phyloP scores from a whole-genome alignment of 2,888 invertebrate species.

The Tipula confusa region DNA sequence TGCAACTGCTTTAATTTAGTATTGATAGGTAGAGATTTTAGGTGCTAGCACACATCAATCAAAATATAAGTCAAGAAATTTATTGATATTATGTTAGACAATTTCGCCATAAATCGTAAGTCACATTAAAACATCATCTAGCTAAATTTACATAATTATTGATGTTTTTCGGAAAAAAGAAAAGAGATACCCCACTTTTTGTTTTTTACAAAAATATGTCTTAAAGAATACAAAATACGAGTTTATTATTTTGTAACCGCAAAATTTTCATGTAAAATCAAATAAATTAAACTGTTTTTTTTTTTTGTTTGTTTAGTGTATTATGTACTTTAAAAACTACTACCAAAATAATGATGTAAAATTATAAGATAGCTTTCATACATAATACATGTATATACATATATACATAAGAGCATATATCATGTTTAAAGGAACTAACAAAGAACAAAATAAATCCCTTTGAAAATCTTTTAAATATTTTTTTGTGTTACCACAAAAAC shows the following conservation, averaged over 20 bases:
- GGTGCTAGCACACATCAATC: too few relatives aligned
- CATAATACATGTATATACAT: background rate
- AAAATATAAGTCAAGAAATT: too few relatives aligned
- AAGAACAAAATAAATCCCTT: background rate
- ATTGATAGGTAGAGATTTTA: too few relatives aligned
- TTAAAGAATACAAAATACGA: background rate
- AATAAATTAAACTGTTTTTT: background rate
- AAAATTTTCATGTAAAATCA: background rate
- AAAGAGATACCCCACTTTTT: background rate
- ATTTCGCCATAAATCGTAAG: background rate
- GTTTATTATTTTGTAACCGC: background rate
- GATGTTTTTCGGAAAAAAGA: background rate
- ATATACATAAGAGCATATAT: too few relatives aligned
- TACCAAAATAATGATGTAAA: background rate
- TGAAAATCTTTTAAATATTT: slow-evolving; percentile 20
- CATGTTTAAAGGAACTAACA: background rate
- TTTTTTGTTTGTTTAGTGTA: background rate
- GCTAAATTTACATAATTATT: background rate
- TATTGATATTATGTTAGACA: too few relatives aligned
- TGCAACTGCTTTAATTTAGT: too few relatives aligned
- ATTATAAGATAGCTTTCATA: background rate
- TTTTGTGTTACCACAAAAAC: slow-evolving; percentile 5
- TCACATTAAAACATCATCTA: background rate
- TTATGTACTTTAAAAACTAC: background rate
- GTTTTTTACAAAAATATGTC: background rate